Conservation (phyloP, 2,888 invertebrate genomes). For the Stenodema calcarata region DNA sequence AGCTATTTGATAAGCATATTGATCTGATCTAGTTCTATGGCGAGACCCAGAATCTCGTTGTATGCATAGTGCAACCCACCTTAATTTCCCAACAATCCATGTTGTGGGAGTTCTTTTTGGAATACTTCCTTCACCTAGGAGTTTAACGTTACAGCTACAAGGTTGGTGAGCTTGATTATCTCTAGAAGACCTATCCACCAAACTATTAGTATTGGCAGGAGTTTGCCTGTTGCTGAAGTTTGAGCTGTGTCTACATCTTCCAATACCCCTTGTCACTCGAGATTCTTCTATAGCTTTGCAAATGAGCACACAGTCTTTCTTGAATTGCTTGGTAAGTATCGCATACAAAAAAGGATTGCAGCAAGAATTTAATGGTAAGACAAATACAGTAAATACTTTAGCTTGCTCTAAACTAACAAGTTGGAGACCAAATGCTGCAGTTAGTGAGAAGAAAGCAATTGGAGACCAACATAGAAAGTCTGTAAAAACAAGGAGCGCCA, state of each 20-base stretch:
- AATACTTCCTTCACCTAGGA: constrained; percentile 61
- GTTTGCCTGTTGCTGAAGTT: constrained; percentile 89
- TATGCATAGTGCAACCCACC: constrained; percentile 65
- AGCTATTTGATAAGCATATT: constrained; percentile 77
- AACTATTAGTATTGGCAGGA: constrained; percentile 84
- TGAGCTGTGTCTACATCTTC: constrained; percentile 82
- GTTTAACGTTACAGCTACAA: constrained; percentile 68
- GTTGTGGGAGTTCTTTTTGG: constrained; percentile 59
- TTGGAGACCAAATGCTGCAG: constrained; percentile 89
- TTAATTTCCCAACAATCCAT: constrained; percentile 62
- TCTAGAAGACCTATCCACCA: constrained; percentile 79
- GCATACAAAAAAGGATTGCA: constrained; percentile 98
- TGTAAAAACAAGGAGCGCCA: constrained; percentile 95
- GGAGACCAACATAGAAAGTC: constrained; percentile 99
- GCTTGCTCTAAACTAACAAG: constrained; percentile 93
- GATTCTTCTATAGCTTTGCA: constrained; percentile 96
- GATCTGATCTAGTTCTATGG: constrained; percentile 65
- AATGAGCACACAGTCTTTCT: constrained; percentile 94
- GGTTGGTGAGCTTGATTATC: constrained; percentile 67
- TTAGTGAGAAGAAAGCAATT: constrained; percentile 92
- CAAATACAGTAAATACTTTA: constrained; percentile 93
- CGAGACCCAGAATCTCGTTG: constrained; percentile 62
- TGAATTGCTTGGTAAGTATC: constrained; percentile 96
- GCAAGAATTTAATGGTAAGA: constrained; percentile 93
- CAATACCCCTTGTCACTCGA: constrained; percentile 85